A percentile compares a stretch with the other conserved stretches of the same genome.
Evolutionary conservation across 2,113 vertebrate species (phyloP).

Genomic region (Jaculus jaculus): DNA sequence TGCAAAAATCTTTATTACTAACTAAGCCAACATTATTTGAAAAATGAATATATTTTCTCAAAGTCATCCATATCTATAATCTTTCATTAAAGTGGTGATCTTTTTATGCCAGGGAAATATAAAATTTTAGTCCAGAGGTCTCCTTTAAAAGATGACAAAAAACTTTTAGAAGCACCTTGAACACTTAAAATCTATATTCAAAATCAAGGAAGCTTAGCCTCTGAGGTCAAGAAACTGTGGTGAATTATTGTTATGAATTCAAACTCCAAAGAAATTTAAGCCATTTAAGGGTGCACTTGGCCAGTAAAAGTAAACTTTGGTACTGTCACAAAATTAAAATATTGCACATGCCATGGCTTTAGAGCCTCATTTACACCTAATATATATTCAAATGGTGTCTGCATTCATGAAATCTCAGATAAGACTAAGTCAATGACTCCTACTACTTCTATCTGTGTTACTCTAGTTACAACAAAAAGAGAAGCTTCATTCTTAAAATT

Average conservation of each 20-base stretch:
- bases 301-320: neutral
- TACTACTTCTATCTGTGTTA: neutral
- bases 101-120: neutral
- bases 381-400: neutral
- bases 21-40: neutral
- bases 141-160: neutral
- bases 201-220: neutral
- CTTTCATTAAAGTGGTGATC: neutral
- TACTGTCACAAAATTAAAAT: constrained; percentile 24
- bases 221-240: neutral
- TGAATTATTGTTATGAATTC: neutral
- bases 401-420: neutral
- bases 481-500: neutral
- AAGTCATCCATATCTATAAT: neutral
- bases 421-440: neutral
- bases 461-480: neutral
- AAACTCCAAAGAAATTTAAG: neutral
- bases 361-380: neutral
- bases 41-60: neutral
- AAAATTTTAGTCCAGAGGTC: neutral
- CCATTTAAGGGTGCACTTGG: neutral
- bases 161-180: neutral
- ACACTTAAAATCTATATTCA: neutral
- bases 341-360: neutral
- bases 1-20: neutral